Evolutionary conservation across 2,888 invertebrate species (phyloP), one percentile per base, ranked within the genome.

Genomic region (Lochmaea crataegi): DNA sequence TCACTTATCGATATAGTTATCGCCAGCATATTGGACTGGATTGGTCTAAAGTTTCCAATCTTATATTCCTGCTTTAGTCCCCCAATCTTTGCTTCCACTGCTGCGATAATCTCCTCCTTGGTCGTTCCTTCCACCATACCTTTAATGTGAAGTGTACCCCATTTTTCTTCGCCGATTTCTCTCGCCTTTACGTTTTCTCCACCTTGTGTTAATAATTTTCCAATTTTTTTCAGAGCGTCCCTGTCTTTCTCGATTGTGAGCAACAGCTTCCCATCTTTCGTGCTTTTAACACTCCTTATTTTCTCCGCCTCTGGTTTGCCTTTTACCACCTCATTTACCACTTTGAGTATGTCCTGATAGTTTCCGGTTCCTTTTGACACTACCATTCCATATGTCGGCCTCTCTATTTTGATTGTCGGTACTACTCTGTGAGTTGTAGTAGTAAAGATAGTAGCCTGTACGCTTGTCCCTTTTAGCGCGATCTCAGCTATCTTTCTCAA

Each of bases 401-500:
- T 53, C 53, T 7, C n/a, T 12, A 11, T 11, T 42, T 10, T 42
- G 12, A 11, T 10, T 42, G 12, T 53, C 10, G 12, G 12, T 53
- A 7, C 14, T 14, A 12, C 14, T 53, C 14, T 53, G 7, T 18
- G 7, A 9, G 12, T 53, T 53, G 53, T 18, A 9, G 16, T 53
- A 14, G 53, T 53, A 9, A 18, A 16, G 10, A 18, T n/a, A 9
- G 7, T 7, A 14, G 14, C 26, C 26, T 11, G 7, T 16, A 42
- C 45, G 12, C 45, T 18, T n/a, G 63, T 48, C 0, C 22, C 26
- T 38, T 45, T 26, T 18, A 51, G 67, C 11, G 42, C 38, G 12
- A 16, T 11, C 45, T 69, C 51, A 10, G 26, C n/a, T 26, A 65
- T 18, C 53, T 69, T 64, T 51, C 64, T 69, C 14, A 69, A 16